Evolutionary conservation across 2,888 invertebrate genomes (phyloP).

Genomic region (Drosophila peninsularis): DNA sequence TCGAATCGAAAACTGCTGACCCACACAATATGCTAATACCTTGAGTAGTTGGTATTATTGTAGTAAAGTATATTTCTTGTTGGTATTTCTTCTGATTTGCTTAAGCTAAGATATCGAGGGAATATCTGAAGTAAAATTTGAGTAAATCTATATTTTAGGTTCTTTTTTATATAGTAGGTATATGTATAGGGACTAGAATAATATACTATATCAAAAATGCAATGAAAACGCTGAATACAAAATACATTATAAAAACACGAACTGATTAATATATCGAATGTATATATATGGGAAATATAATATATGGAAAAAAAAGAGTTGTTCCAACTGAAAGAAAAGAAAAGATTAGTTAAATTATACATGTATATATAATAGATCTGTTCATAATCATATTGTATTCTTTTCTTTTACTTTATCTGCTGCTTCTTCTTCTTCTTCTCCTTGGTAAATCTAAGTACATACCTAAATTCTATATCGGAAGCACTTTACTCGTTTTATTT

Average conservation of each 20-base stretch:
- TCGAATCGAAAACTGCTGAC: constrained; percentile 1
- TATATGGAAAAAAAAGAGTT: background rate
- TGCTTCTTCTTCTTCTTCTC: constrained; percentile 13
- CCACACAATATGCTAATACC: constrained; percentile 18
- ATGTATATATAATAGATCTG: constrained; percentile 1
- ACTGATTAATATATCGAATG: constrained; percentile 52
- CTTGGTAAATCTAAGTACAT: constrained; percentile 45
- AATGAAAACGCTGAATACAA: constrained; percentile 71
- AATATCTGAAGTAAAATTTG: constrained; percentile 25
- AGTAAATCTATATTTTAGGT: constrained; percentile 14
- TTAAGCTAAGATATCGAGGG: constrained; percentile 27
- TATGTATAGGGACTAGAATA: constrained; percentile 40
- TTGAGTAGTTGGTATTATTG: constrained; percentile 15
- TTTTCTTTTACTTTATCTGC: background rate
- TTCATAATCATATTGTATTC: constrained; percentile 26
- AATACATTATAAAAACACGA: constrained; percentile 75
- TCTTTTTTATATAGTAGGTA: constrained; percentile 9
- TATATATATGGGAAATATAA: constrained; percentile 22
- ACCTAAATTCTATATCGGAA: constrained; percentile 73
- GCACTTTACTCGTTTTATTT: constrained; percentile 78
- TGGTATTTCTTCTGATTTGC: constrained; percentile 17
- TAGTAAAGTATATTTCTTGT: constrained; percentile 28
- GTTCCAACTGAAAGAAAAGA: constrained; percentile 16
- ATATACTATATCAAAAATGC: constrained; percentile 62
- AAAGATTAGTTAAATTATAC: constrained; percentile 3